These are phyloP conservation scores for Alces alces DNA, from an alignment of 2,113 vertebrate species.

Conservation along the genomic window DNA sequence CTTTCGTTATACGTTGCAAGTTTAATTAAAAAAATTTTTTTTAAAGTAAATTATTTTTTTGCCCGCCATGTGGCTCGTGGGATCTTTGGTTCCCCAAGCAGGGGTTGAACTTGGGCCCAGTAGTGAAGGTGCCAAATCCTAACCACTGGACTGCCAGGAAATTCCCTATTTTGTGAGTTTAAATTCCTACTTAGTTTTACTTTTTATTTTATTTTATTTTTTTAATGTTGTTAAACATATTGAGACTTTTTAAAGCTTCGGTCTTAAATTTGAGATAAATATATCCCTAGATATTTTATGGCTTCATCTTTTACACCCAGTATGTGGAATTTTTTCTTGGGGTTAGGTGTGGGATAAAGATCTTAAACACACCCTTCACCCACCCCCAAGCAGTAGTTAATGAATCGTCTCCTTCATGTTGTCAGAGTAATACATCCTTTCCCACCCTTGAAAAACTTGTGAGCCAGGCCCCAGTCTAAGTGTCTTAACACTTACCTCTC, in stretches of 20 bases:
- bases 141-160: neutral
- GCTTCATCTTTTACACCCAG: neutral
- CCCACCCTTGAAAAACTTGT: neutral
- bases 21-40: neutral
- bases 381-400: neutral
- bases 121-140: neutral
- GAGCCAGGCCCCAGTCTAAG: neutral
- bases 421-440: neutral
- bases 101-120: neutral
- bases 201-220: neutral
- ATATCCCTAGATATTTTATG: neutral
- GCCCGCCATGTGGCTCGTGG: accelerated
- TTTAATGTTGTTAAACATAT: neutral
- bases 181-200: neutral
- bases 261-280: neutral
- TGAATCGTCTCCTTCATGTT: neutral
- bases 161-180: neutral
- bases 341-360: neutral
- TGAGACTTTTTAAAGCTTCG: neutral
- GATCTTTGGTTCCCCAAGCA: neutral
- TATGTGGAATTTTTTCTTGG: neutral
- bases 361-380: neutral
- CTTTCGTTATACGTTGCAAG: neutral
- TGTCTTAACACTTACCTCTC: neutral
- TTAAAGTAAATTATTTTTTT: neutral